Evolutionary conservation across 1,140 invertebrate species (phyloP).

Genomic region (Cecropterus lyciades): DNA sequence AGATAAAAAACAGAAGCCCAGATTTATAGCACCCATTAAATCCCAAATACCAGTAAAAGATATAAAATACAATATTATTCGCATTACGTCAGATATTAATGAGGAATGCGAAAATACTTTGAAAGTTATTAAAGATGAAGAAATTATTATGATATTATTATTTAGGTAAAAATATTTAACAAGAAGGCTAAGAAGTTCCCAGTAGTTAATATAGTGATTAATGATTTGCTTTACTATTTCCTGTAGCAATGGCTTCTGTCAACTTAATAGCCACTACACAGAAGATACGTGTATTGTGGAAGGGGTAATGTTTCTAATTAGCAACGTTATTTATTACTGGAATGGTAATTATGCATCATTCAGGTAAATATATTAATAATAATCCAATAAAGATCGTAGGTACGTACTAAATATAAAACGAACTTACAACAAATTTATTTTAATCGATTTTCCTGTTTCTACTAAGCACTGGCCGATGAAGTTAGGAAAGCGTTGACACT

Average conservation of each 20-base stretch:
- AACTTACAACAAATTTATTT: too few relatives aligned
- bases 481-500: too few relatives aligned
- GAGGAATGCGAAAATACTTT: slow-evolving; percentile 6
- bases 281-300: slow-evolving; percentile 45
- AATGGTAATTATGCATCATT: slow-evolving; percentile 31
- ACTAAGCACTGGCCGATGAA: too few relatives aligned
- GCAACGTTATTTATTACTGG: slow-evolving; percentile 53
- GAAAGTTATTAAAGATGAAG: slow-evolving; percentile 8
- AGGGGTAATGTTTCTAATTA: slow-evolving; percentile 50
- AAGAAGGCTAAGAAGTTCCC: too few relatives aligned
- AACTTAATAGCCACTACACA: slow-evolving; percentile 56
- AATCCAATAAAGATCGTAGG: too few relatives aligned
- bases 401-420: too few relatives aligned
- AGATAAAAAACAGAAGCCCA: slow-evolving; percentile 48
- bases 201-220: not conserved
- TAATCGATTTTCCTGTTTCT: too few relatives aligned
- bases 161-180: slow-evolving; percentile 47
- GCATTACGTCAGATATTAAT: slow-evolving; percentile 43
- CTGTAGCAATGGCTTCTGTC: slow-evolving; percentile 61
- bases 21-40: slow-evolving; percentile 64
- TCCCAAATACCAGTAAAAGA: slow-evolving; percentile 58
- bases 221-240: slow-evolving; percentile 11
- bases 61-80: slow-evolving; percentile 44
- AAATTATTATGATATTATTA: slow-evolving; percentile 47
- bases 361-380: slow-evolving; percentile 7